Percentiles rank a stretch among this genome's conserved stretches.
These are phyloP conservation scores for Camponotus pennsylvanicus DNA, from an alignment of 1,140 invertebrate genomes.

Conservation along the genomic window DNA sequence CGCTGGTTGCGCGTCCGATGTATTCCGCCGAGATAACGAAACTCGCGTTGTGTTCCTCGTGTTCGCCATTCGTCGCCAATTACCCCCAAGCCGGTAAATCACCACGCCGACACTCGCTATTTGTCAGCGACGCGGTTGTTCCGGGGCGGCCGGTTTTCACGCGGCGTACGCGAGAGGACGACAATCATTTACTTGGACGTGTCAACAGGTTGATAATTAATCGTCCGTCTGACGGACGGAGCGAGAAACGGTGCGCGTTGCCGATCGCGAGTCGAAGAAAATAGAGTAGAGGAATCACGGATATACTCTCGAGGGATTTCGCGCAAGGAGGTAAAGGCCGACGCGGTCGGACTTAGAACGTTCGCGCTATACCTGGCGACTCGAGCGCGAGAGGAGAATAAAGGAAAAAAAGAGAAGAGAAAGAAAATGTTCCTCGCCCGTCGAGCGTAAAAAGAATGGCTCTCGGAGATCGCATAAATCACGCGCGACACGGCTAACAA, in stretches of 20 bases:
- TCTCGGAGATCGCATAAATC: conserved; percentile 46
- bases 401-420: too few relatives aligned
- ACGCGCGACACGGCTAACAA: conserved; percentile 47
- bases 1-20: not conserved
- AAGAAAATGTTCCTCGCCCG: not conserved
- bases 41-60: conserved; percentile 34
- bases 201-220: conserved; percentile 73
- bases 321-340: not conserved
- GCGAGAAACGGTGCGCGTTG: conserved; percentile 23
- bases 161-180: conserved; percentile 30
- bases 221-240: conserved; percentile 39
- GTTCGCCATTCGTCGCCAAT: conserved; percentile 68
- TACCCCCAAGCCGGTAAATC: conserved; percentile 68
- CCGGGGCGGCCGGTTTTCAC: conserved; percentile 30
- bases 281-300: not conserved
- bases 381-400: not conserved
- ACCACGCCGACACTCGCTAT: conserved; percentile 57
- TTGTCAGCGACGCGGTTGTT: conserved; percentile 54
- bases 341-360: not conserved
- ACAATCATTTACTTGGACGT: conserved; percentile 73
- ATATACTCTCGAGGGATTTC: conserved; percentile 19
- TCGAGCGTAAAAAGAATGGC: conserved; percentile 16
- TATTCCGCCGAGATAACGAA: conserved; percentile 59
- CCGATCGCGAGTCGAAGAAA: conserved; percentile 17
- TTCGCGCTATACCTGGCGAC: not conserved